phyloP scores from a whole-genome alignment of 2,797 vertebrate species.

The Acanthurus tractus region DNA sequence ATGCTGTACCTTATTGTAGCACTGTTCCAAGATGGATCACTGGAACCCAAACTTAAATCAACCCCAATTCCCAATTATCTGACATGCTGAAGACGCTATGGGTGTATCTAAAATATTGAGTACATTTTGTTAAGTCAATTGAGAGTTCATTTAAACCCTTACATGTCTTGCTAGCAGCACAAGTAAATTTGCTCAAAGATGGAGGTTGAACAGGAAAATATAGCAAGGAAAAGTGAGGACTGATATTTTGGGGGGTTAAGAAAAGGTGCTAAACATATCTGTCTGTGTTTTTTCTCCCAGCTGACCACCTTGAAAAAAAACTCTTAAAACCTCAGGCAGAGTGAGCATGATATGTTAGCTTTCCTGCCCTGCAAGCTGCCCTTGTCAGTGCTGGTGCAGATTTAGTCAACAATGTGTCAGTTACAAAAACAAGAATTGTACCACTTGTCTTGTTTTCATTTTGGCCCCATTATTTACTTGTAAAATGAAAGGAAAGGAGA shows the following conservation, averaged over 20 bases:
- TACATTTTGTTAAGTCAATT: background rate
- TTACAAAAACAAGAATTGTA: constrained; percentile 1
- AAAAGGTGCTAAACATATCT: background rate
- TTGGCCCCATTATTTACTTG: constrained; percentile 31
- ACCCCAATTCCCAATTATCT: background rate
- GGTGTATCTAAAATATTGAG: background rate
- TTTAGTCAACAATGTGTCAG: constrained; percentile 41
- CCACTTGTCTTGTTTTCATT: constrained; percentile 18
- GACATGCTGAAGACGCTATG: background rate
- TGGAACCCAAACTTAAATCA: background rate
- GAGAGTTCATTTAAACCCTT: too few relatives aligned
- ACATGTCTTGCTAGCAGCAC: background rate
- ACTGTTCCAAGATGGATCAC: background rate
- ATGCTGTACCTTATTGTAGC: background rate
- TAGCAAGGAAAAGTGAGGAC: background rate
- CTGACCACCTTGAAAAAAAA: constrained; percentile 5
- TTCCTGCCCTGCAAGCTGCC: background rate
- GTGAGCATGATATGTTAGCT: background rate
- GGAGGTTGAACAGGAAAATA: background rate
- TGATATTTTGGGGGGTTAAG: background rate
- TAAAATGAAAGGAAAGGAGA: constrained; percentile 27
- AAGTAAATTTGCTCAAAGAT: background rate
- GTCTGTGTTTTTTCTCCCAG: constrained; percentile 4
- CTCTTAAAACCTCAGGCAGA: constrained; percentile 12
- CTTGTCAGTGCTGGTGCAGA: constrained; percentile 7